phyloP scores from a whole-genome alignment of 2,797 vertebrate species.

The Microcaecilia unicolor region DNA sequence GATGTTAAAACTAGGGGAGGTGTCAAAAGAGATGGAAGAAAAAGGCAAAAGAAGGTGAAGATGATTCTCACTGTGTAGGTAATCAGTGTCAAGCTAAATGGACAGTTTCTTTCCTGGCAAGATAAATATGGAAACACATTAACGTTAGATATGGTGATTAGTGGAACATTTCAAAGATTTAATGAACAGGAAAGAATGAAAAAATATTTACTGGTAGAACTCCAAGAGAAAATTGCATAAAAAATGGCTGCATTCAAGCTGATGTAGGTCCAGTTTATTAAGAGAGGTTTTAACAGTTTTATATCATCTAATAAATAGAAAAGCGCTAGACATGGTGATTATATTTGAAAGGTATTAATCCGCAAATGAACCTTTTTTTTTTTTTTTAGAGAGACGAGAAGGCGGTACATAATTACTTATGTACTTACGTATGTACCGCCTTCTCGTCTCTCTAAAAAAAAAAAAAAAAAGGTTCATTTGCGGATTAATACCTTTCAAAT shows the following conservation, averaged over 20 bases:
- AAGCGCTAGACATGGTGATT: too few relatives aligned
- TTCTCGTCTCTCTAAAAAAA: too few relatives aligned
- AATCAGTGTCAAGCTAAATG: slow-evolving; percentile 8
- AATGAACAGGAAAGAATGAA: background rate
- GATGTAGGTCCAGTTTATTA: slow-evolving; percentile 6
- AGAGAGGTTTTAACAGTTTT: slow-evolving; percentile 18
- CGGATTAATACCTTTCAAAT: too few relatives aligned
- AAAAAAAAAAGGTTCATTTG: too few relatives aligned
- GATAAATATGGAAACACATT: slow-evolving; percentile 6
- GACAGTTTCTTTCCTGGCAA: slow-evolving; percentile 5
- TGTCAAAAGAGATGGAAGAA: background rate
- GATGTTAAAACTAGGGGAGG: slow-evolving; percentile 2
- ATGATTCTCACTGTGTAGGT: background rate
- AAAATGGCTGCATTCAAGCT: slow-evolving; percentile 6
- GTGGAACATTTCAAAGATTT: slow-evolving; percentile 13
- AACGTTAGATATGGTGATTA: background rate
- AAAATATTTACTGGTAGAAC: background rate
- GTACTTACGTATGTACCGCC: too few relatives aligned
- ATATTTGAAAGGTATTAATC: too few relatives aligned
- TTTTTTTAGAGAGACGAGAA: too few relatives aligned
- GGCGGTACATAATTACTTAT: too few relatives aligned
- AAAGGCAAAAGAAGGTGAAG: background rate
- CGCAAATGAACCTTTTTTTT: too few relatives aligned
- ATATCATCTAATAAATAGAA: slow-evolving; percentile 24
- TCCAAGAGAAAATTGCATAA: slow-evolving; percentile 16